phyloP scores from a whole-genome alignment of 2,797 vertebrate species.

The Schizothorax lantsangensis region DNA sequence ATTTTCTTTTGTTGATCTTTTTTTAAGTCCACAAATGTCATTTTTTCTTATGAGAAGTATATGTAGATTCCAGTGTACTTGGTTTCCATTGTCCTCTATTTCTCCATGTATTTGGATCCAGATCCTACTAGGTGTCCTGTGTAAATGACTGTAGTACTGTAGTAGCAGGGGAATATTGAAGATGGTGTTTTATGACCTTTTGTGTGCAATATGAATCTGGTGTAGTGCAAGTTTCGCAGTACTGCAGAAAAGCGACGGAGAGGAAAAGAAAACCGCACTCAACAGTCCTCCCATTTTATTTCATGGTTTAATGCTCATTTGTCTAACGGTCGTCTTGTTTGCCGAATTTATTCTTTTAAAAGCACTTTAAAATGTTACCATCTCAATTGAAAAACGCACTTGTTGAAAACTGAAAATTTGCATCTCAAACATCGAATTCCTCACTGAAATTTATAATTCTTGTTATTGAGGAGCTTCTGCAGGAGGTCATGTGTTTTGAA shows the following conservation, averaged over 20 bases:
- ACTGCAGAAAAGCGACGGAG: slow-evolving; percentile 13
- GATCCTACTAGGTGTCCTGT: slow-evolving; percentile 44
- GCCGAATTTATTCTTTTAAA: slow-evolving; percentile 41
- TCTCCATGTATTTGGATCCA: slow-evolving; percentile 36
- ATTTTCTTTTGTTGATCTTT: slow-evolving; percentile 34
- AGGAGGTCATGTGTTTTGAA: slow-evolving; percentile 37
- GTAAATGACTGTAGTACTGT: slow-evolving; percentile 43
- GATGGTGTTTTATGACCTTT: slow-evolving; percentile 35
- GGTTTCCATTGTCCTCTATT: slow-evolving; percentile 22
- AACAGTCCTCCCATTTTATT: slow-evolving; percentile 38
- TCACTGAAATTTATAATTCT: slow-evolving; percentile 48
- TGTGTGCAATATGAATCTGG: slow-evolving; percentile 61
- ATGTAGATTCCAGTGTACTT: slow-evolving; percentile 28
- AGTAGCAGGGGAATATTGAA: slow-evolving; percentile 53
- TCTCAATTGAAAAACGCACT: slow-evolving; percentile 53
- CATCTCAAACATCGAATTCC: slow-evolving; percentile 46
- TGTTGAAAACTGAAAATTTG: slow-evolving; percentile 43
- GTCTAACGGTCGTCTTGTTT: slow-evolving; percentile 29
- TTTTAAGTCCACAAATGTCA: slow-evolving; percentile 2
- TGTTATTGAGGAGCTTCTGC: slow-evolving; percentile 39
- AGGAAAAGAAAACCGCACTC: slow-evolving; percentile 21
- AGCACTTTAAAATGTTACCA: slow-evolving; percentile 63
- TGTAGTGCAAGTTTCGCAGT: slow-evolving; percentile 41
- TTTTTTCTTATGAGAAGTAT: slow-evolving; percentile 16
- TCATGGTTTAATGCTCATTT: slow-evolving; percentile 48